Conservation (phyloP, 2,113 vertebrate species). For the Leptocoma aspasia region DNA sequence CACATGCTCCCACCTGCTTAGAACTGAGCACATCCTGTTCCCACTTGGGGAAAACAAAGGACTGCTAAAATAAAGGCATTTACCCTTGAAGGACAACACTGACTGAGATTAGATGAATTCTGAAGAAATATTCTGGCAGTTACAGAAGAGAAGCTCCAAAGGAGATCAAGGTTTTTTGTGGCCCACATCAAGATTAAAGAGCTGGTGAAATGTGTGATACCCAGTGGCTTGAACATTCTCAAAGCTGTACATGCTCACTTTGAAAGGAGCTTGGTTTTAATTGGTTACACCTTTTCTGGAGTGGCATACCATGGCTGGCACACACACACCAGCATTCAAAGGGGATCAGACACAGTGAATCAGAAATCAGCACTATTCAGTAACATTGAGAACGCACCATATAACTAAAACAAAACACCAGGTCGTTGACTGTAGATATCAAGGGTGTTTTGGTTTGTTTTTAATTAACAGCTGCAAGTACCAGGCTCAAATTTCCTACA, state of each 20-base stretch:
- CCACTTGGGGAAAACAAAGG: background rate
- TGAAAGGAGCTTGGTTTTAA: background rate
- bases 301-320: background rate
- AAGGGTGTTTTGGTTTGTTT: background rate
- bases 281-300: background rate
- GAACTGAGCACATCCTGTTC: background rate
- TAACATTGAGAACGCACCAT: background rate
- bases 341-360: background rate
- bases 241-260: background rate
- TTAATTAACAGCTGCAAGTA: background rate
- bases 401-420: background rate
- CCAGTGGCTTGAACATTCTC: background rate
- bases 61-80: constrained; percentile 27
- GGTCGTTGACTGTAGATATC: background rate
- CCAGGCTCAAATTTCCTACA: background rate
- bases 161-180: background rate
- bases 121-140: constrained; percentile 21
- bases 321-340: background rate
- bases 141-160: background rate
- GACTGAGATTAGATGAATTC: background rate
- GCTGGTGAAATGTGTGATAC: background rate
- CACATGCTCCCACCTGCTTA: background rate
- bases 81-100: background rate
- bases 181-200: background rate
- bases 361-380: background rate